Conservation (phyloP, 2,113 vertebrate species). For the Poeciliopsis prolifica region DNA sequence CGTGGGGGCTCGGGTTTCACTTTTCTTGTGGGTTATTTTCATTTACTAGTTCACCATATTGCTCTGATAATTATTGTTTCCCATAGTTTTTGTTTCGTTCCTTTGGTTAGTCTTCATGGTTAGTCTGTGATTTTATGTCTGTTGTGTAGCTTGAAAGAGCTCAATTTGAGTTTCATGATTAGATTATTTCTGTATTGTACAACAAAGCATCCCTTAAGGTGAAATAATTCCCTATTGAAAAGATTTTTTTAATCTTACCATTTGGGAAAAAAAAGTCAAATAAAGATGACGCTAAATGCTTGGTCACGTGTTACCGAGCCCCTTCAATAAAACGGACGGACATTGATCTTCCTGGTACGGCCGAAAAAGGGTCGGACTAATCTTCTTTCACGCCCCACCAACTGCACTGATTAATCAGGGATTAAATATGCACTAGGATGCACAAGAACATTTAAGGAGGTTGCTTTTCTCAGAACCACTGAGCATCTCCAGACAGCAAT, state of each 20-base stretch:
- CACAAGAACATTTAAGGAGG: constrained; percentile 58
- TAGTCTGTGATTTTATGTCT: background rate
- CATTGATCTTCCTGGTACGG: constrained; percentile 67
- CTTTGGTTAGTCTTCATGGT: too few species aligned
- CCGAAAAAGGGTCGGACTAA: constrained; percentile 61
- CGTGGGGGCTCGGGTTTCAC: too few species aligned
- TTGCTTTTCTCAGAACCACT: constrained; percentile 56
- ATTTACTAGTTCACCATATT: too few species aligned
- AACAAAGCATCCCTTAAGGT: too few species aligned
- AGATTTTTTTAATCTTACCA: constrained; percentile 1
- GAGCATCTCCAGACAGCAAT: constrained; percentile 73
- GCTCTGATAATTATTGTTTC: too few species aligned
- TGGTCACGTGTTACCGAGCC: constrained; percentile 33
- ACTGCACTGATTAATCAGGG: constrained; percentile 72
- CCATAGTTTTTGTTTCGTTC: too few species aligned
- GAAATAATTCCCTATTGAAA: background rate
- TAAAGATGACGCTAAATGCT: constrained; percentile 27
- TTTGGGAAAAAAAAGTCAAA: background rate
- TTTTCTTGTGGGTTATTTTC: too few species aligned
- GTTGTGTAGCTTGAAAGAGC: background rate
- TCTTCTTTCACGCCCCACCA: constrained; percentile 66
- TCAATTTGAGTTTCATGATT: background rate
- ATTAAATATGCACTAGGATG: constrained; percentile 67
- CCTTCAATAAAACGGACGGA: constrained; percentile 45
- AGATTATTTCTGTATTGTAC: background rate